Conservation (phyloP, 64 coral and sea anemone species). For the Cladopsammia gracilis region DNA sequence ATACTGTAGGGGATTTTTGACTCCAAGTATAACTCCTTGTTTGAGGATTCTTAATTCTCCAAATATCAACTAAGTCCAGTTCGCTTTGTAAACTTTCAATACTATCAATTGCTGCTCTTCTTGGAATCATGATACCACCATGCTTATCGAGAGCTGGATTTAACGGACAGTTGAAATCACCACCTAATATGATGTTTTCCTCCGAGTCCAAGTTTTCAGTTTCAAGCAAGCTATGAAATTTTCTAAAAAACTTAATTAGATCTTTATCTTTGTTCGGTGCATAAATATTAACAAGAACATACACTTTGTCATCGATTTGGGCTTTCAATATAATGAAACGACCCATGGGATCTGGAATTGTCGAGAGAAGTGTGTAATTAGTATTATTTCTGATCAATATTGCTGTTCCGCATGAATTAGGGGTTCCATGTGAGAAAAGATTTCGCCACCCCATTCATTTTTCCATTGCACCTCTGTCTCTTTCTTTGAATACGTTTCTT, state of each 20-base stretch:
- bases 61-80: slow-evolving; percentile 20
- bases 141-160: slow-evolving; percentile 25
- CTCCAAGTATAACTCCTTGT: slow-evolving; percentile 13
- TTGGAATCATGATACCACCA: slow-evolving; percentile 19
- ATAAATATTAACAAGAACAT: slow-evolving; percentile 3
- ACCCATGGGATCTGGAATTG: background rate
- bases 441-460: background rate
- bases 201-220: background rate
- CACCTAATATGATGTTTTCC: slow-evolving; percentile 3
- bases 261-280: slow-evolving; percentile 19
- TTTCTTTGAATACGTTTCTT: too few relatives aligned
- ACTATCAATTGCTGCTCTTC: slow-evolving; percentile 21
- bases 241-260: slow-evolving; percentile 24
- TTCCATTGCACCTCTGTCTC: background rate
- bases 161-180: slow-evolving; percentile 17
- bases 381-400: background rate
- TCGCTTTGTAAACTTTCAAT: slow-evolving; percentile 21
- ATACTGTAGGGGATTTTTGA: background rate
- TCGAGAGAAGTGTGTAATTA: background rate
- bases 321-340: slow-evolving; percentile 34
- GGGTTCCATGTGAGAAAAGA: background rate
- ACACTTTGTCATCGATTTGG: slow-evolving; percentile 35
- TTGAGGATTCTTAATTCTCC: slow-evolving; percentile 34
- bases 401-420: too few relatives aligned
- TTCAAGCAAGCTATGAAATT: background rate